Evolutionary conservation across 2,888 invertebrate species (phyloP).

Genomic region (Heliconius aoede): DNA sequence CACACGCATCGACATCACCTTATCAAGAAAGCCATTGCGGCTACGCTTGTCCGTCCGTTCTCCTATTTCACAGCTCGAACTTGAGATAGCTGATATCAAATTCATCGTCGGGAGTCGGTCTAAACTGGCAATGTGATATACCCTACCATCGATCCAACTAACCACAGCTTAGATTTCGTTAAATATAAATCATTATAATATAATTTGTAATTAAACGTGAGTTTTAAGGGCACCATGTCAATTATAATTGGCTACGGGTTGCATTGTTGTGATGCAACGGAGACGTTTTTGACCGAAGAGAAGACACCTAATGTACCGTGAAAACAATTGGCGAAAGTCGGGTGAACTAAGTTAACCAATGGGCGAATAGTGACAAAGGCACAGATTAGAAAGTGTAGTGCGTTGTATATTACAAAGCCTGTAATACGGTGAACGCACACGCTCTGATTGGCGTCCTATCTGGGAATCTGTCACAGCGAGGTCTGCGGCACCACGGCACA

Average conservation of each 20-base stretch:
- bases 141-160: constrained; percentile 58
- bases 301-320: constrained; percentile 77
- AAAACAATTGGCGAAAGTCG: constrained; percentile 84
- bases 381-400: constrained; percentile 83
- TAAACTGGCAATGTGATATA: constrained; percentile 70
- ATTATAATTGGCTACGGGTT: constrained; percentile 40
- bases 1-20: constrained; percentile 78
- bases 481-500: constrained; percentile 45
- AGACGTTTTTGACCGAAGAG: constrained; percentile 67
- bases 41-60: constrained; percentile 72
- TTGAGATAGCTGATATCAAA: constrained; percentile 66
- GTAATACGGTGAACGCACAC: constrained; percentile 75
- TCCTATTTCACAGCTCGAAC: constrained; percentile 72
- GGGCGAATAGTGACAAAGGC: constrained; percentile 79
- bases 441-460: constrained; percentile 82
- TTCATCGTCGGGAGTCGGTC: constrained; percentile 65
- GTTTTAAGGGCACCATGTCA: constrained; percentile 46
- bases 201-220: constrained; percentile 37
- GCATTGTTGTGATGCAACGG: constrained; percentile 65
- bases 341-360: constrained; percentile 77
- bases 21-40: constrained; percentile 72
- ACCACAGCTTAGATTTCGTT: constrained; percentile 69
- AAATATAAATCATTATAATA: constrained; percentile 38
- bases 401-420: constrained; percentile 77
- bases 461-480: constrained; percentile 73